Base-by-base conservation (phyloP, 2,888 invertebrate genomes). In the Nezara viridula region DNA sequence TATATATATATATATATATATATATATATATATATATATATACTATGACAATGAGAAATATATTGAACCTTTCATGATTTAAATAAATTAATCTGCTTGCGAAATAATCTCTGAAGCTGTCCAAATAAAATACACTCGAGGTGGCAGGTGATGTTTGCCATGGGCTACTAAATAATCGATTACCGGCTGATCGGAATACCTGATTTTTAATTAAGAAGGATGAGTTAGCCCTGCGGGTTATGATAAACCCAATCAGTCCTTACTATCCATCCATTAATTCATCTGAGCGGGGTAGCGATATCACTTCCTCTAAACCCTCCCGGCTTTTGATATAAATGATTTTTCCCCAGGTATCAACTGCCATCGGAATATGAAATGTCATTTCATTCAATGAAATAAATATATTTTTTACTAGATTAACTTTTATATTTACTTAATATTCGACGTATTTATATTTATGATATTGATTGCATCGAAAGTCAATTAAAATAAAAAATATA, bases 191-290 rank as follows among this genome's bases (percentile, higher is more conserved):
- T 73, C 32, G 19, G 32, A 73, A 73, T 73, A 19, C 66, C 66
- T 73, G 66, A 73, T 73, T 73, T 73, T 73, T 73, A 73, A 73
- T 73, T 73, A 37, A 73, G 66, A 21, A 73, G 66, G 32, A 73
- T 73, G 27, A 66, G 27, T 16, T 2, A 27, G 27, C 16, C 16
- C 14, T 32, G 66, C 14, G 2, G 19, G 37, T 4, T 32, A 73
- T 73, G 19, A 73, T 73, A 73, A 37, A 27, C 19, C 66, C 66
- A 73, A 73, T 73, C 66, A 73, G 37, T 0, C 32, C 32, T 37
- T 21, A 37, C 66, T 37, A 32, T 32, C 66, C 66, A 16, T 32
- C 21, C 66, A 73, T 73, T 73, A 73, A 73, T 73, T 73, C 19
- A 73, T 73, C 21, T 37, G 32, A 73, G 60, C 27, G 16, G 19